A percentile compares a stretch with the other conserved stretches of the same genome.
These are phyloP conservation scores for Pelochelys cantorii DNA, from an alignment of 2,797 vertebrate species.

Conservation along the genomic window DNA sequence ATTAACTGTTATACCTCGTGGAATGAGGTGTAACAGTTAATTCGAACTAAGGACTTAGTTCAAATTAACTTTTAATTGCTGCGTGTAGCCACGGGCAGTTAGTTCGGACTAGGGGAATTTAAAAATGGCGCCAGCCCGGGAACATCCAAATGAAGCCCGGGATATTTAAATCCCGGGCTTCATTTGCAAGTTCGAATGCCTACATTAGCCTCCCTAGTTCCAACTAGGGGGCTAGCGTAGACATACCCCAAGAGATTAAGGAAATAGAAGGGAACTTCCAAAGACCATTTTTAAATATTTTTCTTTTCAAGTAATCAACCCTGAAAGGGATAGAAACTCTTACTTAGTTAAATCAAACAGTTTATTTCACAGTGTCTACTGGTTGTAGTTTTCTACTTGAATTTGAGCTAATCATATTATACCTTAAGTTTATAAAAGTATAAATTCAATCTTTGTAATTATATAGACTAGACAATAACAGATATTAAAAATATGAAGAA, in stretches of 20 bases:
- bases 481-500: conserved; percentile 4
- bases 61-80: too few species aligned
- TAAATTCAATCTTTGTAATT: not conserved
- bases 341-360: not conserved
- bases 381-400: not conserved
- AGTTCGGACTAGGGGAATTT: too few species aligned
- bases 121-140: too few species aligned
- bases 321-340: not conserved
- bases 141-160: too few species aligned
- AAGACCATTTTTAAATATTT: not conserved
- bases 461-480: not conserved
- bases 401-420: conserved; percentile 3
- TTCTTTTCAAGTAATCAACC: not conserved
- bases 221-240: too few species aligned
- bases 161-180: too few species aligned
- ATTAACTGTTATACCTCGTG: too few species aligned
- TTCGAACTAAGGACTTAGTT: too few species aligned
- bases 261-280: not conserved
- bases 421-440: not conserved
- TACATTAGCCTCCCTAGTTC: too few species aligned
- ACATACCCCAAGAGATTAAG: not conserved
- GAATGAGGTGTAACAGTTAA: too few species aligned
- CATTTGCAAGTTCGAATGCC: too few species aligned
- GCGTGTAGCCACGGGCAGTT: too few species aligned
- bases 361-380: not conserved